Evolutionary conservation across 1,140 invertebrate species (phyloP).

Genomic region (Tetramorium simillimum): DNA sequence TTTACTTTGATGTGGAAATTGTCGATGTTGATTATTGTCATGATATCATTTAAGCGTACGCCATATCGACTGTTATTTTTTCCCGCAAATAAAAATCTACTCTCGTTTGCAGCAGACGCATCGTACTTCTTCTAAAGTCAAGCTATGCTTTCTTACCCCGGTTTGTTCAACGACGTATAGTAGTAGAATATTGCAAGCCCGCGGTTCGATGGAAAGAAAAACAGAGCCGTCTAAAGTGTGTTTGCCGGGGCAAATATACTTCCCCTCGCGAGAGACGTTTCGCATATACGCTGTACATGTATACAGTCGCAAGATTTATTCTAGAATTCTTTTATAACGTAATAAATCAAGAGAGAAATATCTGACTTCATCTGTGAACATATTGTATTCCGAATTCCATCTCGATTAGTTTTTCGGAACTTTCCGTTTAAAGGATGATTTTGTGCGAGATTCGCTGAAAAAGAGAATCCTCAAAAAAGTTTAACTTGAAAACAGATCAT

Average conservation of each 20-base stretch:
- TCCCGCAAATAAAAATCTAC: constrained; percentile 28
- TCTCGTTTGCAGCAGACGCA: not conserved
- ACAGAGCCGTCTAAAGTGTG: constrained; percentile 58
- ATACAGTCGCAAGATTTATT: constrained; percentile 32
- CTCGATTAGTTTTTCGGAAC: constrained; percentile 16
- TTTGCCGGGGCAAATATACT: constrained; percentile 62
- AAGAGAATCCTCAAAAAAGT: not conserved
- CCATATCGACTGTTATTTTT: constrained; percentile 24
- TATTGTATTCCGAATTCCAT: constrained; percentile 4
- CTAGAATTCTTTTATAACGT: constrained; percentile 52
- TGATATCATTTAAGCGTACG: not conserved
- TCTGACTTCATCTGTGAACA: not conserved
- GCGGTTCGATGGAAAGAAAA: constrained; percentile 68
- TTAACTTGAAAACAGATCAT: not conserved
- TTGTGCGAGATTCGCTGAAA: not conserved
- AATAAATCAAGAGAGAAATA: constrained; percentile 35
- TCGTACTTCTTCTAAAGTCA: constrained; percentile 16
- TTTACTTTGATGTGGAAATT: constrained; percentile 1
- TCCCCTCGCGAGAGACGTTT: constrained; percentile 37
- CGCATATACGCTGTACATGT: constrained; percentile 28
- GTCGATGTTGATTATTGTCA: not conserved
- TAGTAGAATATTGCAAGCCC: constrained; percentile 47
- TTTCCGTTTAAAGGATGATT: not conserved
- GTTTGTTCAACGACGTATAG: constrained; percentile 51
- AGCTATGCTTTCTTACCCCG: constrained; percentile 44